A percentile compares a stretch with the other conserved stretches of the same genome.
phyloP scores from a whole-genome alignment of 1,140 invertebrate genomes.

The Drosophila ogumai region DNA sequence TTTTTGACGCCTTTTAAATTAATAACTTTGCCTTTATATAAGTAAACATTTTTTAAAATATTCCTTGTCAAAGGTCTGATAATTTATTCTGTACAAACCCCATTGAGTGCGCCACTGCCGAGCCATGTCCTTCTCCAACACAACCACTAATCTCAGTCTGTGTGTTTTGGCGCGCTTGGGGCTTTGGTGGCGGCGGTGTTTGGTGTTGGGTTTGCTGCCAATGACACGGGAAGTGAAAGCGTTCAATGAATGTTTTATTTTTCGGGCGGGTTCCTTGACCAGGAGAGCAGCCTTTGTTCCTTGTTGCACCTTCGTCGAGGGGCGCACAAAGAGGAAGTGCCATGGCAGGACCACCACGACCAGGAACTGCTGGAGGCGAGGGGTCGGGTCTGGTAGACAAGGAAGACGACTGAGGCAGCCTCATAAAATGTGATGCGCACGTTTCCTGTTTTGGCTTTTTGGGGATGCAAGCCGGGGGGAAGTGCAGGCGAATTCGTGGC shows the following conservation, averaged over 20 bases:
- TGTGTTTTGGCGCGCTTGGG: slow-evolving; percentile 53
- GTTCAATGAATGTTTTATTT: slow-evolving; percentile 56
- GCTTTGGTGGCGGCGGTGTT: slow-evolving; percentile 50
- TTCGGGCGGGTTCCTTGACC: slow-evolving; percentile 66
- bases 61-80: not conserved
- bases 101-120: slow-evolving; percentile 1
- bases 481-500: slow-evolving; percentile 6
- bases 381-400: slow-evolving; percentile 34
- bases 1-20: slow-evolving; percentile 2
- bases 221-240: slow-evolving; percentile 82
- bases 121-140: slow-evolving; percentile 23
- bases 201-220: slow-evolving; percentile 56
- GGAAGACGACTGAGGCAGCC: slow-evolving; percentile 48
- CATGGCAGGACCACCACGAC: slow-evolving; percentile 5
- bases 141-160: slow-evolving; percentile 5
- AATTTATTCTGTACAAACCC: slow-evolving; percentile 10
- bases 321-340: slow-evolving; percentile 65
- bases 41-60: not conserved
- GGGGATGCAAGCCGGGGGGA: slow-evolving; percentile 44
- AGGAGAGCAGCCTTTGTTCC: slow-evolving; percentile 67
- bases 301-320: slow-evolving; percentile 46
- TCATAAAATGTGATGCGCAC: slow-evolving; percentile 68
- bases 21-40: slow-evolving; percentile 1
- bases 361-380: slow-evolving; percentile 4
- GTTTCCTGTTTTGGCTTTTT: slow-evolving; percentile 71